These are phyloP conservation scores for Atethmia centrago DNA, from an alignment of 2,888 invertebrate genomes.

Conservation along the genomic window DNA sequence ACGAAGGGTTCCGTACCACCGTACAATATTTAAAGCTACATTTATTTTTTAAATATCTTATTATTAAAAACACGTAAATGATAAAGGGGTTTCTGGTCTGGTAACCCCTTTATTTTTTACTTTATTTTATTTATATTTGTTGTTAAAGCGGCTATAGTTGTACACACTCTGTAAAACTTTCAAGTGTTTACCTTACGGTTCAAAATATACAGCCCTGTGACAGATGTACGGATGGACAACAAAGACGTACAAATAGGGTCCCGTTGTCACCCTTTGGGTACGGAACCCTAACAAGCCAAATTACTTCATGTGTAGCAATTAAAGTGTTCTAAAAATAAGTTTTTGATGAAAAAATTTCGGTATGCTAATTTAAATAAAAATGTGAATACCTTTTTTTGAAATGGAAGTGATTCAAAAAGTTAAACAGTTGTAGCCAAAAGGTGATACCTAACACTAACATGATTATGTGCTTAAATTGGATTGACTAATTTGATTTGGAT, in stretches of 20 bases:
- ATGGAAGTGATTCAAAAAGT: background rate
- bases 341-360: background rate
- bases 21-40: background rate
- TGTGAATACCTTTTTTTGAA: background rate
- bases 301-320: conserved; percentile 30
- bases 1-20: background rate
- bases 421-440: background rate
- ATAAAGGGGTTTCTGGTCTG: too few species aligned
- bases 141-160: background rate
- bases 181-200: background rate
- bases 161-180: background rate
- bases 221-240: too few species aligned
- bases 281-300: conserved; percentile 9
- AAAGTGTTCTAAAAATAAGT: conserved; percentile 16
- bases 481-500: background rate
- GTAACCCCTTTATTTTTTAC: too few species aligned
- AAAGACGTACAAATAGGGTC: too few species aligned
- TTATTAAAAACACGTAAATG: background rate
- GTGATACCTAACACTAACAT: background rate
- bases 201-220: background rate
- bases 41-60: background rate
- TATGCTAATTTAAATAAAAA: conserved; percentile 13
- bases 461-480: background rate
- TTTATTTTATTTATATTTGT: background rate
- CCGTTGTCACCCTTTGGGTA: background rate